Evolutionary conservation across 2,797 vertebrate genomes (phyloP).

Genomic region (Coilia nasus): DNA sequence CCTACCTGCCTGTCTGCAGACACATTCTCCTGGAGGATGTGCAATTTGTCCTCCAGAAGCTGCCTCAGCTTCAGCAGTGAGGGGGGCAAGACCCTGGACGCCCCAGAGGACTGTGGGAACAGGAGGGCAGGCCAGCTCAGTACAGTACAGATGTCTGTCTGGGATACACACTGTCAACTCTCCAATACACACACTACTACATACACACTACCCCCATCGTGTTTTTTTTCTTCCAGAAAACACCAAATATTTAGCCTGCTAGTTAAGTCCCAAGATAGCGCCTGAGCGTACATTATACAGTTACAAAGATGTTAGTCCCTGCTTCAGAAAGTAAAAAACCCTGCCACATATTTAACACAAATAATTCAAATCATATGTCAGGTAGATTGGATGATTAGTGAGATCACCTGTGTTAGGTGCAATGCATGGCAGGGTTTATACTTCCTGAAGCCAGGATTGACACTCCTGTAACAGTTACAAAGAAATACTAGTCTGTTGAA

Average conservation of each 20-base stretch:
- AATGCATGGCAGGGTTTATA: too few species aligned
- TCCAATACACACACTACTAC: neutral
- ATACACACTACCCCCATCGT: neutral
- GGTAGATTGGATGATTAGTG: too few species aligned
- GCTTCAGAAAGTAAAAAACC: too few species aligned
- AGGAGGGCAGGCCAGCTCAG: neutral
- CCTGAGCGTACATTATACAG: neutral
- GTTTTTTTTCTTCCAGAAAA: neutral
- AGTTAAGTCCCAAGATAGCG: neutral
- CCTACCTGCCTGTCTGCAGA: slow-evolving; percentile 58
- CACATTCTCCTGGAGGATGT: slow-evolving; percentile 46
- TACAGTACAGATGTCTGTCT: neutral
- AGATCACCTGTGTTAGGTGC: too few species aligned
- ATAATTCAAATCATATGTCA: too few species aligned
- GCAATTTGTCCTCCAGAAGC: slow-evolving; percentile 59
- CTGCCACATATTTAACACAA: too few species aligned
- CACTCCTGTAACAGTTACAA: neutral
- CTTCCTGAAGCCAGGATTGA: too few species aligned
- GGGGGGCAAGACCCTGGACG: slow-evolving; percentile 39
- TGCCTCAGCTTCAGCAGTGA: slow-evolving; percentile 55
- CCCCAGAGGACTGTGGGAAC: slow-evolving; percentile 33
- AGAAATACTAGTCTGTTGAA: neutral
- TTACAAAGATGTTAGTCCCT: too few species aligned
- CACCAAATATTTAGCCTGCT: neutral
- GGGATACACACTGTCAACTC: neutral